Evolutionary conservation across 30 jellyfish, hydroid and myxozoan genomes (phyloP).

Genomic region (Phacellophora camtschatica): DNA sequence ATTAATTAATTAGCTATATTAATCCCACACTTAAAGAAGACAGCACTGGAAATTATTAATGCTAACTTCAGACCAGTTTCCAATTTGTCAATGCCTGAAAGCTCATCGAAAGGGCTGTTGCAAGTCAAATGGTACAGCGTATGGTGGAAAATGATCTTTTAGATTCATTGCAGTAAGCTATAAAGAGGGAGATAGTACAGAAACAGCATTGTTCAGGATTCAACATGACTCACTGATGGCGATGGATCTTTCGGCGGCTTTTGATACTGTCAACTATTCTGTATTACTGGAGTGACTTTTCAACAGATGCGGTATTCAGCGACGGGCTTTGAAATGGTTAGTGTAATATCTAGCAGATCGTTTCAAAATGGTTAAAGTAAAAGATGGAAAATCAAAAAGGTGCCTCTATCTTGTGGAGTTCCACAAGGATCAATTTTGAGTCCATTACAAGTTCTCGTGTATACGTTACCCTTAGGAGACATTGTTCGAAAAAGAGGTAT

Average conservation of each 20-base stretch:
- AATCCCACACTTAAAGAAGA: slow-evolving; percentile 18
- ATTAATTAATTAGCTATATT: slow-evolving; percentile 6
- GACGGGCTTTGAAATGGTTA: slow-evolving; percentile 29
- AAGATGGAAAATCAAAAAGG: slow-evolving; percentile 9
- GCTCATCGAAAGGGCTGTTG: slow-evolving; percentile 40
- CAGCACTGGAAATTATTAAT: slow-evolving; percentile 22
- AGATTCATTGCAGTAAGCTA: slow-evolving; percentile 38
- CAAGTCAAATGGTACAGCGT: slow-evolving; percentile 23
- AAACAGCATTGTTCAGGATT: slow-evolving; percentile 36
- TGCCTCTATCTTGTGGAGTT: slow-evolving; percentile 53
- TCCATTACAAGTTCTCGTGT: too few species aligned
- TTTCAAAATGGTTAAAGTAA: not conserved
- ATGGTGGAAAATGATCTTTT: slow-evolving; percentile 38
- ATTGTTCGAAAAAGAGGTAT: not conserved
- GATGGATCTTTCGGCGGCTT: slow-evolving; percentile 28
- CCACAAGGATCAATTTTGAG: slow-evolving; percentile 51
- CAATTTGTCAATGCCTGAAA: slow-evolving; percentile 36
- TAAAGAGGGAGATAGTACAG: slow-evolving; percentile 43
- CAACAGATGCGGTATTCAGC: slow-evolving; percentile 1
- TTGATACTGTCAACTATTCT: slow-evolving; percentile 33
- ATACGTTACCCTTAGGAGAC: not conserved
- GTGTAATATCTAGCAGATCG: slow-evolving; percentile 15
- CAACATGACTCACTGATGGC: slow-evolving; percentile 1
- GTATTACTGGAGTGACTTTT: not conserved
- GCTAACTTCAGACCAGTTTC: slow-evolving; percentile 4